Evolutionary conservation across 2,113 vertebrate species (phyloP), one percentile per base, ranked within the genome.

Genomic region (Alexandromys fortis): DNA sequence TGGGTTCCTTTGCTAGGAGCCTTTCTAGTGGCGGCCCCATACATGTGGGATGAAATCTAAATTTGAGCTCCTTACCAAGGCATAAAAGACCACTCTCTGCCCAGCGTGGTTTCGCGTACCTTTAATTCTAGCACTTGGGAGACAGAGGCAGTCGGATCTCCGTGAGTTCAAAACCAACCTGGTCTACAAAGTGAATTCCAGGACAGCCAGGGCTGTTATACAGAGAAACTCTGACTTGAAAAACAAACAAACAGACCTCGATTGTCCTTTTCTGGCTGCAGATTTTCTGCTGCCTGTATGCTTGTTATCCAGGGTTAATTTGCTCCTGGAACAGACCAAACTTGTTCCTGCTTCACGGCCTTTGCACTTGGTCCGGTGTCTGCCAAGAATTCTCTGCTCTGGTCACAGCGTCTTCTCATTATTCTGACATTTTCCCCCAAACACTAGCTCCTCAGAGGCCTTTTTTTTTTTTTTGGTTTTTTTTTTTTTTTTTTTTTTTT

Each of bases 1-100:
- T 76, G 35, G 76, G 85, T 79, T 86, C 47, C n/a, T 89, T 79
- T 91, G 35, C n/a, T 92, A 26, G 83, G 81, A 91, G 24, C 63
- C 26, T 45, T 72, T 58, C 47, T 68, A 58, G n/a, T 38, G 8
- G 1, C 19, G 75, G 26, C 8, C 35, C 10, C 10, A 22, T 2
- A 1, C 8, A 73, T 61, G 9, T 26, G 30, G 7, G n/a, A 65
- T 72, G 14, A 92, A 89, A 38, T 67, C 35, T 67, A 67, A 76
- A 45, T 58, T 26, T 42, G 49, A 83, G 24, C n/a, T 16, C 19
- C 38, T 88, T 47, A 22, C 33, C 4, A 1, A 28, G 7, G 9
- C n/a, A 26, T 19, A 3, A 4, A 38, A 6, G 47, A 58, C 55
- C 55, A 58, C 55, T 58, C 55, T 58, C 55, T 5, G 19, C 19